Base-by-base conservation (phyloP, 2,113 vertebrate species). In the Vicugna pacos region DNA sequence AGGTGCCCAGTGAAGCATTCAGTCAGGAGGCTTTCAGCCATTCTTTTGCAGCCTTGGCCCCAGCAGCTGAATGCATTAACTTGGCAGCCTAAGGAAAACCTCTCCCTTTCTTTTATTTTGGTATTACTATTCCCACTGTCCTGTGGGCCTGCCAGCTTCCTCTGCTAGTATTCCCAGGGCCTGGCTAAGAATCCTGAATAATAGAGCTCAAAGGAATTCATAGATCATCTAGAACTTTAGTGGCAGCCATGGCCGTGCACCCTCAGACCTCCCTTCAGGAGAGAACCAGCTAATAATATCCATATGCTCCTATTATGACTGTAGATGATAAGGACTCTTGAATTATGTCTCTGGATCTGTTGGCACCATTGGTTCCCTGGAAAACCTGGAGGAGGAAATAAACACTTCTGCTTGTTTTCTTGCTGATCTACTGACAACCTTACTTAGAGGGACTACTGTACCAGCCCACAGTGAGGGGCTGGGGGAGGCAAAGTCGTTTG, bases 181-280 rank as follows among this genome's bases (percentile, higher is more conserved):
- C 20, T 50, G 54, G 13, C 14, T 88, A 58, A 86, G 69, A 95
- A 64, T 82, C 60, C 24, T 70, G 3, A 32, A 77, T 82, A 11
- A 75, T 69, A 96, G 48, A 87, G 22, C 32, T 84, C 1, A 90
- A 94, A 92, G 42, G 14, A 90, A 79, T 67, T 86, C 89, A 70
- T 28, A 95, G 8, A 88, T 52, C 24, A 65, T 38, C n/a, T 72
- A 65, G 38, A 81, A 38, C 0, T 50, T 50, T 48, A 65, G 15
- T 75, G 60, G 30, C 2, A 83, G 22, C 20, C 32, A 85, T 2
- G 8, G 24, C 28, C 28, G 7, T 26, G 2, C 20, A 77, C 1
- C 26, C 8, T 56, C 64, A 22, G 32, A 8, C 38, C 22, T 80
- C 38, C 10, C 11, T 81, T 62, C n/a, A 30, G 30, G 72, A 93